Percentiles rank a stretch among this genome's conserved stretches.
These are phyloP conservation scores for Palythoa heliodiscus DNA, from an alignment of 92 coral and sea anemone genomes.

Conservation along the genomic window DNA sequence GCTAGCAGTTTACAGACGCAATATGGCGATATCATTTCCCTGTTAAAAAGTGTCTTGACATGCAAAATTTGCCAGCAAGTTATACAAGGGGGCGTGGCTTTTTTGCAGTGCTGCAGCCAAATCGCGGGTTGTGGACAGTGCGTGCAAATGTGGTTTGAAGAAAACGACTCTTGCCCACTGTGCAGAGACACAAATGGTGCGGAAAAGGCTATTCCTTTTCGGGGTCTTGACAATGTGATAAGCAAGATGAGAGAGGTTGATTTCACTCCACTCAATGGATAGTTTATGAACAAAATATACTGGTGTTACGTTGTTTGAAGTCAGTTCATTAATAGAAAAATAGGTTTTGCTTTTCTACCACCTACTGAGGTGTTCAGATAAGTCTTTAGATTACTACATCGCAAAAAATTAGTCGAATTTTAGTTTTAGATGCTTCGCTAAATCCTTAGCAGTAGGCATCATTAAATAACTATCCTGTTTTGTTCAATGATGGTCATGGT, in stretches of 20 bases:
- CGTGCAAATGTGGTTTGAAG: constrained; percentile 1
- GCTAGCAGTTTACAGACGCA: background rate
- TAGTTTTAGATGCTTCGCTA: background rate
- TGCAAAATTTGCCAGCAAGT: background rate
- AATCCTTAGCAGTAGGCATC: background rate
- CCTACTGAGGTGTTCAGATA: background rate
- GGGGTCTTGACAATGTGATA: constrained; percentile 1
- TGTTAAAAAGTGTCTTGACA: background rate
- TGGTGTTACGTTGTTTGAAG: background rate
- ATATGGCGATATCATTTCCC: background rate
- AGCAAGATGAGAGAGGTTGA: background rate
- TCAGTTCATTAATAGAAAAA: background rate
- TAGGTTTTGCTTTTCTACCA: background rate
- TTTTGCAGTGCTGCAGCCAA: constrained; percentile 7
- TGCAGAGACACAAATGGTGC: background rate
- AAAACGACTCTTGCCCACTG: constrained; percentile 7
- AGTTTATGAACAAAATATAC: background rate
- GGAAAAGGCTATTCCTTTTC: background rate
- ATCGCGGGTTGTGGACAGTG: constrained; percentile 1
- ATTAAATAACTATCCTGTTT: background rate
- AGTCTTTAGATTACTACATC: background rate
- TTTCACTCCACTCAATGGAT: background rate
- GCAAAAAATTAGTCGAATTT: background rate
- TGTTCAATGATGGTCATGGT: background rate
- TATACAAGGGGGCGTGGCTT: background rate